phyloP scores from a whole-genome alignment of 2,113 vertebrate species.

The Carettochelys insculpta region DNA sequence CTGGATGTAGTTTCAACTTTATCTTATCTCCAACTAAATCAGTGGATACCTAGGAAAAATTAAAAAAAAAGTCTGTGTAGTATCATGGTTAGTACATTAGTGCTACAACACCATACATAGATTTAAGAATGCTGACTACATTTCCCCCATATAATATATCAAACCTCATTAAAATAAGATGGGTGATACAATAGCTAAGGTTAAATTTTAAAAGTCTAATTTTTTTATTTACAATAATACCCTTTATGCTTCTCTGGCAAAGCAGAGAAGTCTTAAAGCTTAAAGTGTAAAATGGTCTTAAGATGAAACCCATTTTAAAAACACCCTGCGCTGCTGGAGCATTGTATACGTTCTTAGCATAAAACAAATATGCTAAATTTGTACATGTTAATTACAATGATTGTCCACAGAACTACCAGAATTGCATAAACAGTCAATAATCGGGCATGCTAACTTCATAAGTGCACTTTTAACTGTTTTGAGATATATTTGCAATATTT shows the following conservation, averaged over 20 bases:
- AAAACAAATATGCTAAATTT: background rate
- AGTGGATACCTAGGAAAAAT: background rate
- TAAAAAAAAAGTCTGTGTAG: background rate
- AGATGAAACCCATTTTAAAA: background rate
- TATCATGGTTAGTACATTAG: background rate
- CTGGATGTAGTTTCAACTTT: background rate
- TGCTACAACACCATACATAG: background rate
- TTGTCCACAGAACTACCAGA: background rate
- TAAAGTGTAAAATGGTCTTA: background rate
- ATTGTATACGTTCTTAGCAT: background rate
- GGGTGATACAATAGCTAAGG: background rate
- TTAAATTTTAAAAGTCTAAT: background rate
- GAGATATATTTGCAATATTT: background rate
- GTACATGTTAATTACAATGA: background rate
- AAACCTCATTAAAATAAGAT: no score
- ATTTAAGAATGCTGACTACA: background rate
- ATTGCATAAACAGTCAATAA: accelerated
- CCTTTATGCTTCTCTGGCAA: background rate
- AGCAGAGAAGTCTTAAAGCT: background rate
- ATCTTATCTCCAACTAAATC: background rate
- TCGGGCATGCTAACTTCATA: accelerated
- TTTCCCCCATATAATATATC: background rate
- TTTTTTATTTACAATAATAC: conserved; percentile 15
- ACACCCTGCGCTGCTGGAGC: background rate
- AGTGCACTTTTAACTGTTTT: background rate